Evolutionary conservation across 2,113 vertebrate species (phyloP).

Genomic region (Anser cygnoides): DNA sequence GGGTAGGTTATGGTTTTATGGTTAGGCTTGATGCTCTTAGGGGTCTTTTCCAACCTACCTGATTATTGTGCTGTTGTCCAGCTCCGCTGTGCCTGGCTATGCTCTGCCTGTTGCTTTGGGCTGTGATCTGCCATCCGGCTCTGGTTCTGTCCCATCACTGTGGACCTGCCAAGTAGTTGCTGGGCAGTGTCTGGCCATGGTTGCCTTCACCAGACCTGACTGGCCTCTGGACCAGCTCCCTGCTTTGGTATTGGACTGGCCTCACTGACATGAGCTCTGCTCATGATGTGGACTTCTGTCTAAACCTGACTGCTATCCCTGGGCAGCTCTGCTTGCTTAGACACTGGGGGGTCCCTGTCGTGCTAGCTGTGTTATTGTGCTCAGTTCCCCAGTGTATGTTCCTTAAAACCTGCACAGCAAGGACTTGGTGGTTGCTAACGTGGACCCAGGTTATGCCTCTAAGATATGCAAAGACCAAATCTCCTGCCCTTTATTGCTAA

Average conservation of each 20-base stretch:
- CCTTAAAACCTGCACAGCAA: background rate
- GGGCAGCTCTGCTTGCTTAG: background rate
- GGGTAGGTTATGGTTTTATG: no score
- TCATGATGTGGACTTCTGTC: background rate
- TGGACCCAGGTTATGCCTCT: background rate
- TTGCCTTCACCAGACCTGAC: background rate
- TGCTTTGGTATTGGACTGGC: background rate
- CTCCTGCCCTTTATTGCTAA: background rate
- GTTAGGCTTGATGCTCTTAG: no score
- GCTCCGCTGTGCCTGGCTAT: rapidly evolving
- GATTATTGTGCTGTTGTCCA: background rate
- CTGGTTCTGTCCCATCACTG: rapidly evolving
- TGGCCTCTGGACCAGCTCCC: background rate
- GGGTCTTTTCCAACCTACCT: no score
- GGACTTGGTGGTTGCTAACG: background rate
- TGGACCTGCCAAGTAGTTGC: background rate
- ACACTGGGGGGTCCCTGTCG: rapidly evolving
- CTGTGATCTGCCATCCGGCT: background rate
- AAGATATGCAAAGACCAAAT: background rate
- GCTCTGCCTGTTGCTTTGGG: rapidly evolving
- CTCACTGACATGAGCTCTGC: background rate
- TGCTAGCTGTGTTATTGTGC: background rate
- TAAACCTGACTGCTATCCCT: background rate
- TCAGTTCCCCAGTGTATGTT: background rate
- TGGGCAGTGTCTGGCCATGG: background rate